These are phyloP conservation scores for Caenorhabditis tropicalis DNA, from an alignment of 1,140 invertebrate species.

Conservation along the genomic window DNA sequence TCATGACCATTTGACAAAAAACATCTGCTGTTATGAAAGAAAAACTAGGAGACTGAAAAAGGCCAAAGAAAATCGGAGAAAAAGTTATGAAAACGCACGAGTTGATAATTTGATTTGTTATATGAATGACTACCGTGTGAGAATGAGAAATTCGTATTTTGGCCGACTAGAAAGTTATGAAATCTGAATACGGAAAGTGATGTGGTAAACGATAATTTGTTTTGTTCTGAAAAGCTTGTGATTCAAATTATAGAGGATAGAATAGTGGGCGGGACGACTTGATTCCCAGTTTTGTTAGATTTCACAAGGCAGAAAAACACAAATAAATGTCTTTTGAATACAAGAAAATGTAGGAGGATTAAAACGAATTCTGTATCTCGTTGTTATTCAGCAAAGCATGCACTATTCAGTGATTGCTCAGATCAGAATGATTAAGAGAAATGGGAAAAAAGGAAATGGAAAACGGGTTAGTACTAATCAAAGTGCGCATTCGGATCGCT, in stretches of 20 bases:
- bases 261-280: neutral
- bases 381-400: neutral
- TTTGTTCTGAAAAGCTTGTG: neutral
- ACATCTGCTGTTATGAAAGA: constrained; percentile 4
- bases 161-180: neutral
- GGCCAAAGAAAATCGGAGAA: neutral
- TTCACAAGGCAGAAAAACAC: neutral
- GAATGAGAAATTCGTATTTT: neutral
- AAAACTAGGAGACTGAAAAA: neutral
- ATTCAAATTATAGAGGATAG: neutral
- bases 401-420: neutral
- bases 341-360: neutral
- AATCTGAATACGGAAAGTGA: neutral
- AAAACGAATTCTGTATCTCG: neutral
- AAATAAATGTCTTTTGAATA: neutral
- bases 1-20: neutral
- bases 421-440: neutral
- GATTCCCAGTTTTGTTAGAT: neutral
- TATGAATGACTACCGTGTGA: constrained; percentile 20
- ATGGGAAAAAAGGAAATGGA: neutral
- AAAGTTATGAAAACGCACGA: constrained; percentile 33
- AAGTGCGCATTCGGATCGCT: neutral
- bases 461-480: neutral
- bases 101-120: constrained; percentile 1
- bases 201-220: neutral